phyloP scores from a whole-genome alignment of 2,888 invertebrate genomes.

The Hedya salicella region DNA sequence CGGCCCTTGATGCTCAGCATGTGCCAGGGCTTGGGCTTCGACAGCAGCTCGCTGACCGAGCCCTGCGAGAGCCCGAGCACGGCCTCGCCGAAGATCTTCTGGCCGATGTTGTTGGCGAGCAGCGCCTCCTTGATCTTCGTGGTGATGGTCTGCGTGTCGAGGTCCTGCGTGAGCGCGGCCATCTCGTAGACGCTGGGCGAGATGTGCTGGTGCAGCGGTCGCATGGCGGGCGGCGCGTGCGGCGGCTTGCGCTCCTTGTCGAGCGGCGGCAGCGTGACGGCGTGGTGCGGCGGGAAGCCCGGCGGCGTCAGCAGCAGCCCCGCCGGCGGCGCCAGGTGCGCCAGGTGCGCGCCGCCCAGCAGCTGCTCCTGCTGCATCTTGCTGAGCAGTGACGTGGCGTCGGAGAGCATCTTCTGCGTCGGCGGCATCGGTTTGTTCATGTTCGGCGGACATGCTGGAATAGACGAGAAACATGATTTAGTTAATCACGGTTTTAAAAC shows the following conservation, averaged over 20 bases:
- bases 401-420: constrained; percentile 91
- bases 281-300: constrained; percentile 90
- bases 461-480: constrained; percentile 45
- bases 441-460: constrained; percentile 87
- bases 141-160: constrained; percentile 98
- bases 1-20: constrained; percentile 99
- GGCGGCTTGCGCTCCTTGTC: constrained; percentile 85
- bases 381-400: constrained; percentile 86
- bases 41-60: constrained; percentile 97
- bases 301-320: constrained; percentile 91
- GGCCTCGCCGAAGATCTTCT: constrained; percentile 99
- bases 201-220: constrained; percentile 92
- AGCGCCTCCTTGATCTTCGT: constrained; percentile 98
- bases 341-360: constrained; percentile 83
- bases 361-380: constrained; percentile 90
- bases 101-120: constrained; percentile 98
- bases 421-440: constrained; percentile 91
- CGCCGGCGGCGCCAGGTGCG: constrained; percentile 81
- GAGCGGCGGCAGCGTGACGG: constrained; percentile 88
- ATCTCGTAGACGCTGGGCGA: constrained; percentile 99
- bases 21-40: constrained; percentile 99
- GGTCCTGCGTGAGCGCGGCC: constrained; percentile 97
- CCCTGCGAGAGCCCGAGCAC: constrained; percentile 98
- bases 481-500: not conserved
- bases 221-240: constrained; percentile 87